phyloP scores from a whole-genome alignment of 2,797 vertebrate genomes.

The Alca torda region DNA sequence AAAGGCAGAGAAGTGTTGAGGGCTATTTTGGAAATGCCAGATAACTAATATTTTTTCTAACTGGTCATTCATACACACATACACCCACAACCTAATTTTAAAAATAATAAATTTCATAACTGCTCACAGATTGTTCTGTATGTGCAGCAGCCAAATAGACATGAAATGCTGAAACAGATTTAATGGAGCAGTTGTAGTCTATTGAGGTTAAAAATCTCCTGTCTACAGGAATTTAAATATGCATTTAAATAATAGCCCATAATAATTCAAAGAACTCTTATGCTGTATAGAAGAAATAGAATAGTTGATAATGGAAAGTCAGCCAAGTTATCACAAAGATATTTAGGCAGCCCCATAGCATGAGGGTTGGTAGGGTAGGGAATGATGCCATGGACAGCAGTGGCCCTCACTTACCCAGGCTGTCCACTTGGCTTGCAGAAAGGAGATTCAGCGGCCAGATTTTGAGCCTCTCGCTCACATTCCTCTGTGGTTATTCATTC shows the following conservation, averaged over 20 bases:
- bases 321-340: not conserved
- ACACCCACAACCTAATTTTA: not conserved
- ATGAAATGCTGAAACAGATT: conserved; percentile 33
- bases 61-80: not conserved
- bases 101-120: conserved; percentile 42
- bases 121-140: not conserved
- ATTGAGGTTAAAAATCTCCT: conserved; percentile 52
- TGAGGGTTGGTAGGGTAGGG: not conserved
- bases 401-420: not conserved
- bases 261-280: conserved; percentile 45
- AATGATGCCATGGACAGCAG: not conserved
- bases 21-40: not conserved
- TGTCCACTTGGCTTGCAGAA: not conserved
- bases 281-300: not conserved
- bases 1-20: not conserved
- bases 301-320: not conserved
- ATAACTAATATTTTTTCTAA: not conserved
- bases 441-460: not conserved
- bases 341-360: not conserved
- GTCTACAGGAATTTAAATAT: conserved; percentile 61
- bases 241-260: conserved; percentile 55
- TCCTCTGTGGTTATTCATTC: conserved; percentile 35
- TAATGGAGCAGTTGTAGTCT: conserved; percentile 50
- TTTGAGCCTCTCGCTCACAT: not conserved
- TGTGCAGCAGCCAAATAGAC: conserved; percentile 38